Percentiles rank a stretch among this genome's conserved stretches.
Evolutionary conservation across 2,113 vertebrate species (phyloP).

Genomic region (Hippocampus barbouri): DNA sequence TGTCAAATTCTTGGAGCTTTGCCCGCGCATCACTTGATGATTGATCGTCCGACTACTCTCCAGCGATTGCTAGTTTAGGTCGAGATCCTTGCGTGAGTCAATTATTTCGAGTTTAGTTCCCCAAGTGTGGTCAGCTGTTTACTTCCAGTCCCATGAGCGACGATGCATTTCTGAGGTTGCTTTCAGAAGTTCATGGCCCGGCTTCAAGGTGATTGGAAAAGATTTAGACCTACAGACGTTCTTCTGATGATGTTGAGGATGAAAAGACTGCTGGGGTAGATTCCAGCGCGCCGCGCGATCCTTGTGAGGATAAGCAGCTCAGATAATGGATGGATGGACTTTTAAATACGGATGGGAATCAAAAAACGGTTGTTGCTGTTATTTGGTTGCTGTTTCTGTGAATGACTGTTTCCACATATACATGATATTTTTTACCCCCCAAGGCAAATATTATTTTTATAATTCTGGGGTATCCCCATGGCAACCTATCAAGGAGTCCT

Average conservation of each 20-base stretch:
- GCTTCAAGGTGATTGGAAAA: neutral
- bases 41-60: conserved; percentile 61
- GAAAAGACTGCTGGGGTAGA: too few species aligned
- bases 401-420: too few species aligned
- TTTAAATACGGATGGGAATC: too few species aligned
- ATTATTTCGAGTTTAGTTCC: conserved; percentile 58
- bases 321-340: too few species aligned
- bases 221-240: neutral
- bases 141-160: conserved; percentile 53
- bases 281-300: too few species aligned
- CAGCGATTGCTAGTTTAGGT: conserved; percentile 64
- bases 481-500: too few species aligned
- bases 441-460: too few species aligned
- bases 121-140: conserved; percentile 59
- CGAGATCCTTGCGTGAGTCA: conserved; percentile 48
- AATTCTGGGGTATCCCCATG: too few species aligned
- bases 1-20: conserved; percentile 59
- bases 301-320: too few species aligned
- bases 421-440: too few species aligned
- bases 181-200: conserved; percentile 11
- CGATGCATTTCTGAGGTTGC: conserved; percentile 49
- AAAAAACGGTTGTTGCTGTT: too few species aligned
- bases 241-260: neutral
- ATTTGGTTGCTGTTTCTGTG: too few species aligned
- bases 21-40: conserved; percentile 59